Evolutionary conservation across 2,888 invertebrate species (phyloP), one percentile per base, ranked within the genome.

Genomic region (Anodontia alba): DNA sequence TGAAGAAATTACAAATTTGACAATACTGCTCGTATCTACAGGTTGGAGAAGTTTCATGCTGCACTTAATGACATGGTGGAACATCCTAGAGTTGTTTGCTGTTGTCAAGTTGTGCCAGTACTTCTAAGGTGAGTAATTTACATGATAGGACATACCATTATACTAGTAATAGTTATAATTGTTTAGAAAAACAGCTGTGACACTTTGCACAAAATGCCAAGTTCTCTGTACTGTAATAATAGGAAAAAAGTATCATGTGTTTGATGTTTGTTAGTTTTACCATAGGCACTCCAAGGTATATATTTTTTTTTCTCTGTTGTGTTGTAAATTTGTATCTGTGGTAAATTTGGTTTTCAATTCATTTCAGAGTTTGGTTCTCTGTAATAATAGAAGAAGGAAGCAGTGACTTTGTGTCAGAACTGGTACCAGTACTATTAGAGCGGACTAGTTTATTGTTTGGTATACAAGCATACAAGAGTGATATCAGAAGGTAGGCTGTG

Each of bases 391-490:
- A 91, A 49, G 90, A 91, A 46, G 90, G 88, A 5, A 88, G 87
- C n/a, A 62, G 80, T 46, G 89, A 88, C 3, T 88, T 93, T 71
- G 88, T 86, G 1, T 81, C 81, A n/a, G 89, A 90, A 36, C 78
- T 93, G 49, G 54, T 93, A 38, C 91, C 92, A n/a, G 92, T 91
- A 12, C 73, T 93, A 8, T 72, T 92, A 70, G 93, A 93, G 76
- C 89, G 93, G 73, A 90, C 90, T 33, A 88, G 88, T 1, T 73
- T 92, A 57, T 79, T 93, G 49, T 93, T 88, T 80, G 87, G 88
- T 26, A 89, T 92, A 49, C 87, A 89, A 33, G 91, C 89, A 31
- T 92, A 88, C 76, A 87, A 92, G 80, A 78, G 73, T 29, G 92
- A 93, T 83, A 84, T 93, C 12, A 90, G 88, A 76, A 91, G 88